Evolutionary conservation across 1,140 invertebrate species (phyloP), one percentile per base, ranked within the genome.

Genomic region (Palaemon carinicauda): DNA sequence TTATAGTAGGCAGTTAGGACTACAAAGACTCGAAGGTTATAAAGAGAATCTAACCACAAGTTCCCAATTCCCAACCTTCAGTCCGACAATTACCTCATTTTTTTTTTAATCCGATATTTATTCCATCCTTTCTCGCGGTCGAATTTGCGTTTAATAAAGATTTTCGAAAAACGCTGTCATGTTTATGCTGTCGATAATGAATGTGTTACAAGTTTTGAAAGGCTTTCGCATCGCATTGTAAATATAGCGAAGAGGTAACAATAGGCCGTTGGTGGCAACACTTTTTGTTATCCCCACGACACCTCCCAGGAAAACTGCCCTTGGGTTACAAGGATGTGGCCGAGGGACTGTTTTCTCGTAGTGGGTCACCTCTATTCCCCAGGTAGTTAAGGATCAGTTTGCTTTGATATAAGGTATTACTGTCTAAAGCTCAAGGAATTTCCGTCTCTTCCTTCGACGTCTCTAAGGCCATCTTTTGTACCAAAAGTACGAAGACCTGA

Each of bases 291-390:
- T 50, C 15, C 74, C 33, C 14, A 31, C 33, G 17, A 31, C 31
- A 24, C 31, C 79, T 56, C 41, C 41, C 79, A 80, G 79, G 79
- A 80, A 80, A 65, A 65, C 29, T 65, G 79, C 79, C 79, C 79
- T 80, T 65, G 19, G 54, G 79, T 80, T 80, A 80, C 79, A 56
- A 80, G 79, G 79, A 80, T 65, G 79, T 80, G 29, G 41, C 17
- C 29, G 29, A 33, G 53, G 21, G 21, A 27, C 78, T 19, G 14
- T 31, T 33, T 19, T 31, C 41, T 50, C 27, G 19, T 52, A 33
- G 27, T 12, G 19, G 5, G 50, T n/a, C 51, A 50, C 77, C 50
- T 79, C 7, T 79, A 2, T 53, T 1, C 29, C 17, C 15, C 27
- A 3, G 0, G 5, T 3, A n/a, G 7, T 41, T n/a, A 75, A 75